Percentiles rank a stretch among this genome's conserved stretches.
phyloP scores from a whole-genome alignment of 2,888 invertebrate genomes.

The Dromius quadrimaculatus region DNA sequence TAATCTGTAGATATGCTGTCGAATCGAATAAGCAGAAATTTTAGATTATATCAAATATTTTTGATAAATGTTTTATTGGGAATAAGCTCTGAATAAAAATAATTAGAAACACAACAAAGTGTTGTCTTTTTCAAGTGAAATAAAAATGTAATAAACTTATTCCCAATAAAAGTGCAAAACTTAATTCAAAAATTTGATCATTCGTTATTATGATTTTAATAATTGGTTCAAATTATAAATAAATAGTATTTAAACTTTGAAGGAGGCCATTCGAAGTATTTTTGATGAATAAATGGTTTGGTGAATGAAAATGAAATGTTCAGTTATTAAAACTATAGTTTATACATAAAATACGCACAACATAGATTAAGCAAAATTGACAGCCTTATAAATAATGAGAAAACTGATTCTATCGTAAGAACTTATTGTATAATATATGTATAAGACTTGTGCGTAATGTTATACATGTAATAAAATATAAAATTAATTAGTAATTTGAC shows the following conservation, averaged over 20 bases:
- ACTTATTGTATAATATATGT: constrained; percentile 50
- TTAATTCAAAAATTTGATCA: too few species aligned
- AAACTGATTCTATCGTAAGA: constrained; percentile 46
- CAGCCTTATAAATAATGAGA: constrained; percentile 53
- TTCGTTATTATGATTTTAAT: too few species aligned
- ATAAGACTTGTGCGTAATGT: constrained; percentile 50
- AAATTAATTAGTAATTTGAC: constrained; percentile 52
- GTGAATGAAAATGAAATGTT: constrained; percentile 36
- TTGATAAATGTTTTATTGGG: too few species aligned
- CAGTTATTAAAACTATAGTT: constrained; percentile 51
- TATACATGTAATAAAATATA: constrained; percentile 52
- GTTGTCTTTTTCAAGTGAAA: too few species aligned
- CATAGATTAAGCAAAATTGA: constrained; percentile 53
- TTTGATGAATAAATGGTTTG: background rate
- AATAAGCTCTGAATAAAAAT: too few species aligned
- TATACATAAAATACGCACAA: constrained; percentile 53
- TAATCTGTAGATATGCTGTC: too few species aligned
- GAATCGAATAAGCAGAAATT: too few species aligned
- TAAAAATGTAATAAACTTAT: too few species aligned
- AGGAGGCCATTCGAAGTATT: background rate
- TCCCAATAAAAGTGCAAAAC: too few species aligned
- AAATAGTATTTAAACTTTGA: background rate
- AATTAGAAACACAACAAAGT: too few species aligned
- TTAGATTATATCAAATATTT: too few species aligned
- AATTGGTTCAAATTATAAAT: too few species aligned